Percentiles rank a stretch among this genome's conserved stretches.
These are phyloP conservation scores for Lophotis ruficrista DNA, from an alignment of 2,113 vertebrate genomes.

Conservation along the genomic window DNA sequence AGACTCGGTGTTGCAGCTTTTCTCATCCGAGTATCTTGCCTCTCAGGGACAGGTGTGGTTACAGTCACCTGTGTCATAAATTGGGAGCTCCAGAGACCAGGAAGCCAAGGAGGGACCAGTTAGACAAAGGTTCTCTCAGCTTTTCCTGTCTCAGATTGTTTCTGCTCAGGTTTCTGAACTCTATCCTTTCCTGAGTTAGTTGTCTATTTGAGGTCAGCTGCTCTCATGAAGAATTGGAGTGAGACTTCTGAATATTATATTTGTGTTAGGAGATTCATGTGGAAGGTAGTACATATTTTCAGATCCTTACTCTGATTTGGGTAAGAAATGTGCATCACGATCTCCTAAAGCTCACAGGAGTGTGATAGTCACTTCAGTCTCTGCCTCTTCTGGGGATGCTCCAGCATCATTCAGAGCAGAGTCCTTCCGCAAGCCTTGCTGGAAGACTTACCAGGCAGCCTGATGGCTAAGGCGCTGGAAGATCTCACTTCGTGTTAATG, in stretches of 20 bases:
- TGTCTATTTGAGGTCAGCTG: not conserved
- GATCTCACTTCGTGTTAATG: not conserved
- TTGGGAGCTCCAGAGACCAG: not conserved
- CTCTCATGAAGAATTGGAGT: not conserved
- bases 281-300: not conserved
- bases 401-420: not conserved
- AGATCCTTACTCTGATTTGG: not conserved
- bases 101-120: not conserved
- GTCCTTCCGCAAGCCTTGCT: not conserved
- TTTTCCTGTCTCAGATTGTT: not conserved
- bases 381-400: accelerated
- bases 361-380: not conserved
- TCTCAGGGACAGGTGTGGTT: not conserved
- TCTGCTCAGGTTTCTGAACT: not conserved
- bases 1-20: not conserved
- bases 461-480: not conserved
- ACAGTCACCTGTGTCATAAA: not conserved
- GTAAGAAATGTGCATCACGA: not conserved
- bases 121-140: not conserved
- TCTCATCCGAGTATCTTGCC: not conserved
- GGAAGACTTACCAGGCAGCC: not conserved
- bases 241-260: not conserved
- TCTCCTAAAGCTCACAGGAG: not conserved
- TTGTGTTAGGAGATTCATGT: not conserved
- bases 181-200: not conserved